Conservation (phyloP, 2,888 invertebrate genomes). For the Patella caerulea region DNA sequence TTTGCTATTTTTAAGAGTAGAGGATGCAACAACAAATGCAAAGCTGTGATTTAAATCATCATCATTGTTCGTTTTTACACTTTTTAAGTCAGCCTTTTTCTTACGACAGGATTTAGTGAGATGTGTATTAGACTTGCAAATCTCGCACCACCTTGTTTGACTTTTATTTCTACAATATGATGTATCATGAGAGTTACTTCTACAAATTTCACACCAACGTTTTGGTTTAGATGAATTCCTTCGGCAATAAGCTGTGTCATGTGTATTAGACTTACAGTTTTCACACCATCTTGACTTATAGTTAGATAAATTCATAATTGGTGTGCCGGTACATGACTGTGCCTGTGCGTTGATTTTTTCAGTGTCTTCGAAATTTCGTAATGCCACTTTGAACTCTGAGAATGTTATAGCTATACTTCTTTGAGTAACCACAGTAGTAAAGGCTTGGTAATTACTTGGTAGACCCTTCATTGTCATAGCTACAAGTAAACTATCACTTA, state of each 20-base stretch:
- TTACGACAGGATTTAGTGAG: background rate
- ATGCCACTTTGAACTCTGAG: constrained; percentile 29
- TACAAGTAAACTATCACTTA: constrained; percentile 33
- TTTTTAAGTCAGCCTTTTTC: background rate
- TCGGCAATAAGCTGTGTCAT: background rate
- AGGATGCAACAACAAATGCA: background rate
- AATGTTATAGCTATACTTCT: constrained; percentile 20
- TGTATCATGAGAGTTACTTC: constrained; percentile 16
- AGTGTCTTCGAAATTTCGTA: background rate
- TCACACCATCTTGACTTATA: constrained; percentile 1
- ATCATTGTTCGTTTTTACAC: background rate
- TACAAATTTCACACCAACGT: constrained; percentile 15
- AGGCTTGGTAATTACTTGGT: constrained; percentile 29
- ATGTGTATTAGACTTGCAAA: background rate
- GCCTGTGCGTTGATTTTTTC: background rate
- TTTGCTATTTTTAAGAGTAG: background rate
- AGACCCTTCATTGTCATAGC: constrained; percentile 42
- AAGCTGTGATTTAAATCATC: background rate
- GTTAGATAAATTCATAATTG: background rate
- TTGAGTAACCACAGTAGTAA: constrained; percentile 33
- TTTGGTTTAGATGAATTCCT: constrained; percentile 1
- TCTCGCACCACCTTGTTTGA: background rate
- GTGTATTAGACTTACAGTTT: background rate
- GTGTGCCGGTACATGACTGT: background rate
- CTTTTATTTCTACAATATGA: background rate